Base-by-base conservation (phyloP, 2,113 vertebrate genomes). In the Heterotilapia buettikoferi region DNA sequence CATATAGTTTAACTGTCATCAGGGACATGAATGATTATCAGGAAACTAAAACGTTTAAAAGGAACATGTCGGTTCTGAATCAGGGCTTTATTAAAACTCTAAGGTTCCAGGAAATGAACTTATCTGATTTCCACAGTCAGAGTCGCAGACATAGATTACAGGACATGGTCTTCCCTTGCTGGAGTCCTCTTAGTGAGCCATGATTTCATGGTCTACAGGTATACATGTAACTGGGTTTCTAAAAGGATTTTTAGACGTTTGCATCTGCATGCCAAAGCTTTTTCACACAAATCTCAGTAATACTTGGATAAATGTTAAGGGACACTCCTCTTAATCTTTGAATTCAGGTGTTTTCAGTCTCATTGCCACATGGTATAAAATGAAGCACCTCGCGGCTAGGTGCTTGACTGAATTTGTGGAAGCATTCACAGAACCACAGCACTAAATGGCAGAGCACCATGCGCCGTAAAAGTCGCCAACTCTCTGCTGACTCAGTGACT, bases 211-310 rank as follows among this genome's bases (percentile, higher is more conserved):
- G 19, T 40, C 63, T 63, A 36, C 16, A 68, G 19, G 63, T 38
- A 0, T 40, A 8, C 33, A 40, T 7, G 4, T 68, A 21, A 40
- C 36, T 40, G 63, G 12, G 1, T 68, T 40, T 40, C 63, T 40
- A 6, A 68, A 13, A 40, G 2, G 36, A 11, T 68, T 68, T 68
- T 8, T 0, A 68, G 63, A 68, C 4, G 1, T 68, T 68, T 40
- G 36, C 36, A 0, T 68, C 0, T 38, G 63, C 2, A 38, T 5
- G 21, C 19, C 10, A 3, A 68, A 38, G 19, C 63, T 0, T 24
- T 43, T 24, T 45, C 7, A 45, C 38, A 45, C 24, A 26, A 45
- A 73, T 24, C 8, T 73, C 6, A 33, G 45, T 52, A 52, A 79
- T 13, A 52, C 29, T 63, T 33, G 29, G 2, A 36, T 63, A 63